A percentile compares a stretch with the other conserved stretches of the same genome.
Evolutionary conservation across 2,797 vertebrate genomes (phyloP).

Genomic region (Meda fulgida): DNA sequence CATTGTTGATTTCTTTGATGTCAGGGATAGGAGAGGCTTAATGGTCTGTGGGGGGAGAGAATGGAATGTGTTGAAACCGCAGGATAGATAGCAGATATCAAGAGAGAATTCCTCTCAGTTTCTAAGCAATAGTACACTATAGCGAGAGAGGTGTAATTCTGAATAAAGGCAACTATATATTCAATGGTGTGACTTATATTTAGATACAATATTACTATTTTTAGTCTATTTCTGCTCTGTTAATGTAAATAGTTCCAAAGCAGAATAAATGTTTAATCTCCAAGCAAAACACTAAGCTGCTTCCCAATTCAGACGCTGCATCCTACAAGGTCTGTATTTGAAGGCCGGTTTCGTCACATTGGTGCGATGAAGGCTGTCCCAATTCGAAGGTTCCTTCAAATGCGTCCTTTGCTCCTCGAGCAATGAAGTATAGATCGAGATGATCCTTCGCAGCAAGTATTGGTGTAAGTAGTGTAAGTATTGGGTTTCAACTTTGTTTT

Average conservation of each 20-base stretch:
- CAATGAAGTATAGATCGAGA: too few species aligned
- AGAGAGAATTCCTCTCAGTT: slow-evolving; percentile 11
- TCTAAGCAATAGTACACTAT: slow-evolving; percentile 18
- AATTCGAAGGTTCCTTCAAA: background rate
- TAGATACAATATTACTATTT: background rate
- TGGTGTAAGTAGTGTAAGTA: too few species aligned
- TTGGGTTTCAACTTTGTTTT: too few species aligned
- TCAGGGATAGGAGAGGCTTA: background rate
- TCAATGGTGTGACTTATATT: background rate
- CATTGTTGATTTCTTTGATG: slow-evolving; percentile 23
- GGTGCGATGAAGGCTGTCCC: background rate
- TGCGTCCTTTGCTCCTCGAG: too few species aligned
- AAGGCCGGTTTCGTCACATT: background rate
- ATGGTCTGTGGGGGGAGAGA: slow-evolving; percentile 4
- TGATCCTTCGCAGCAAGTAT: too few species aligned
- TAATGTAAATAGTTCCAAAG: background rate
- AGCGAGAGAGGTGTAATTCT: background rate
- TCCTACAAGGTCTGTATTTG: background rate
- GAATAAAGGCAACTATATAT: background rate
- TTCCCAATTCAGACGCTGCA: background rate
- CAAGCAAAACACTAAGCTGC: background rate
- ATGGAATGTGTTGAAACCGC: slow-evolving; percentile 58
- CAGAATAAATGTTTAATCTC: background rate
- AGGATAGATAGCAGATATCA: slow-evolving; percentile 43
- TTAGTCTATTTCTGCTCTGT: background rate